Evolutionary conservation across 2,113 vertebrate species (phyloP).

Genomic region (Equus przewalskii): DNA sequence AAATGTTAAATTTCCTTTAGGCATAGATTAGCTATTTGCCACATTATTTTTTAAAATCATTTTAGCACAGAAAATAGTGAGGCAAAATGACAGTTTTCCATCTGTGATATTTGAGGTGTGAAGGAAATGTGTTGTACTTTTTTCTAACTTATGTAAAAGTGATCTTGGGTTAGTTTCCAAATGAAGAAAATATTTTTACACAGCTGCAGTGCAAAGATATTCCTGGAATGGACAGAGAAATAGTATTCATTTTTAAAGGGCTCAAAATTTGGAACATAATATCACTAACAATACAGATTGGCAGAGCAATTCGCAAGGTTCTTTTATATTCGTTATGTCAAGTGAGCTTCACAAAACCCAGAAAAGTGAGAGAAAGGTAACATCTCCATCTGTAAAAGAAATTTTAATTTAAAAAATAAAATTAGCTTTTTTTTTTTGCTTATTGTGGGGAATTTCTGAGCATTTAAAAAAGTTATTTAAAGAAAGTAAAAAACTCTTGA

Average conservation of each 20-base stretch:
- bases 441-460: not conserved
- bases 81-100: constrained; percentile 76
- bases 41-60: constrained; percentile 37
- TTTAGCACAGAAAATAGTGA: constrained; percentile 67
- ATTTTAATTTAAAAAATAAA: constrained; percentile 30
- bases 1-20: constrained; percentile 54
- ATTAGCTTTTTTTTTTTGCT: not conserved
- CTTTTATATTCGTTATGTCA: not conserved
- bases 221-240: constrained; percentile 50
- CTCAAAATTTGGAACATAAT: constrained; percentile 17
- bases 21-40: constrained; percentile 60
- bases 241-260: not conserved
- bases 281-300: not conserved
- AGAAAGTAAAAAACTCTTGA: not conserved
- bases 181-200: constrained; percentile 72
- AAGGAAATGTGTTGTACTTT: constrained; percentile 78
- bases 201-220: constrained; percentile 32
- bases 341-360: not conserved
- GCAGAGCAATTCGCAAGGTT: not conserved
- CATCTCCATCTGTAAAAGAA: not conserved
- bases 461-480: not conserved
- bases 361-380: not conserved
- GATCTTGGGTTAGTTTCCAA: constrained; percentile 60
- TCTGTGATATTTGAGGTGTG: constrained; percentile 74
- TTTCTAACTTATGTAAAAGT: constrained; percentile 61